Conservation (phyloP, 2,113 vertebrate genomes). For the Sturnus vulgaris region DNA sequence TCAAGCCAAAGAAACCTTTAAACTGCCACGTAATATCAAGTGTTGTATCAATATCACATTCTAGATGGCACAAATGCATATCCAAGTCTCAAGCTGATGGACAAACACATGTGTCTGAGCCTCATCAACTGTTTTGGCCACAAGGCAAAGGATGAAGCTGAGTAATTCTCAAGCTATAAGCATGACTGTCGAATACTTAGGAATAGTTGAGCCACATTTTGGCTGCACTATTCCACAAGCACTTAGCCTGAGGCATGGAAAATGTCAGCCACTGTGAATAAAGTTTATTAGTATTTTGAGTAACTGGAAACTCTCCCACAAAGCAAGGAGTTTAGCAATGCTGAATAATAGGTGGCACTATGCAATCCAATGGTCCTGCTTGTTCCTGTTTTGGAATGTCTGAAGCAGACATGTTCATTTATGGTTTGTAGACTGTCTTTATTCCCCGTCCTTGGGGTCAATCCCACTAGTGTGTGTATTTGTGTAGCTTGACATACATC, state of each 20-base stretch:
- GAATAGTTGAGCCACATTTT: conserved; percentile 3
- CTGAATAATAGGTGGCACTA: not conserved
- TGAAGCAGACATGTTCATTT: not conserved
- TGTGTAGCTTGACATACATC: not conserved
- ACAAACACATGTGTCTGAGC: not conserved
- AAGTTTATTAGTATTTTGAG: conserved; percentile 25
- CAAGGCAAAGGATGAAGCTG: not conserved
- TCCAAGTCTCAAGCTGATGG: not conserved
- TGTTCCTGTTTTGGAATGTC: not conserved
- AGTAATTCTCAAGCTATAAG: not conserved
- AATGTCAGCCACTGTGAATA: conserved; percentile 10
- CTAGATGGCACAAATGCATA: not conserved
- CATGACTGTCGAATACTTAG: not conserved
- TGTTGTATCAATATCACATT: not conserved
- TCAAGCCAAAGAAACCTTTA: conserved; percentile 15
- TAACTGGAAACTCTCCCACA: conserved; percentile 10
- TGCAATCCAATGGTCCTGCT: not conserved
- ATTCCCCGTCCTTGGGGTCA: not conserved
- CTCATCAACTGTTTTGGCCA: not conserved
- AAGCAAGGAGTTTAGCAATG: not conserved
- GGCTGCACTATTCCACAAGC: not conserved
- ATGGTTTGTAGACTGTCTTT: not conserved
- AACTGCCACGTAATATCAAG: not conserved
- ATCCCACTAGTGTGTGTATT: not conserved
- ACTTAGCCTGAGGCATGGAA: conserved; percentile 18